Evolutionary conservation across 2,888 invertebrate species (phyloP).

Genomic region (Ischnura elegans): DNA sequence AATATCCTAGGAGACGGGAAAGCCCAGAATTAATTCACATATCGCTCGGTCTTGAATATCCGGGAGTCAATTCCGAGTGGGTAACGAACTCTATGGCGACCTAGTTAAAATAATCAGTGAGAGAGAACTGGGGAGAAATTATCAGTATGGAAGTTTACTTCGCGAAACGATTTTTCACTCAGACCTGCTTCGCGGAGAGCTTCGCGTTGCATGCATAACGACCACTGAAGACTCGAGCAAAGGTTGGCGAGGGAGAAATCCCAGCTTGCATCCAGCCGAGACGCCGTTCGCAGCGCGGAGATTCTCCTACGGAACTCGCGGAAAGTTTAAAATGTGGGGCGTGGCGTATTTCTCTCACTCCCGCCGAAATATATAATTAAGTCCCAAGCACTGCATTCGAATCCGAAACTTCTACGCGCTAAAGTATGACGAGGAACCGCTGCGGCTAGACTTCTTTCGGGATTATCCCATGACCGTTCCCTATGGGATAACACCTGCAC

Average conservation of each 20-base stretch:
- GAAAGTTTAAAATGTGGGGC: neutral
- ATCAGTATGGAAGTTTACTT: neutral
- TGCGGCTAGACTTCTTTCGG: too few relatives aligned
- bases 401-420: conserved; percentile 4
- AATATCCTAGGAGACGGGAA: too few relatives aligned
- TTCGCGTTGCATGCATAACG: neutral
- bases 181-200: neutral
- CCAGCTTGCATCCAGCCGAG: neutral
- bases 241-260: neutral
- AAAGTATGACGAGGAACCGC: too few relatives aligned
- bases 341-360: neutral
- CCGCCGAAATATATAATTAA: conserved; percentile 31
- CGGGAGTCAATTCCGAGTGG: too few relatives aligned
- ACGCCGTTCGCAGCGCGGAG: neutral
- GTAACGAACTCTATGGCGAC: too few relatives aligned
- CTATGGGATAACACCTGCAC: too few relatives aligned
- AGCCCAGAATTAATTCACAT: too few relatives aligned
- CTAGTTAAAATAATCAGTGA: neutral
- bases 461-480: too few relatives aligned
- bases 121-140: neutral
- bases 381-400: neutral
- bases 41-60: too few relatives aligned
- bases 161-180: neutral
- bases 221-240: neutral
- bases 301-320: neutral